These are phyloP conservation scores for Mus spretus DNA, from an alignment of 2,797 vertebrate genomes.

Conservation along the genomic window DNA sequence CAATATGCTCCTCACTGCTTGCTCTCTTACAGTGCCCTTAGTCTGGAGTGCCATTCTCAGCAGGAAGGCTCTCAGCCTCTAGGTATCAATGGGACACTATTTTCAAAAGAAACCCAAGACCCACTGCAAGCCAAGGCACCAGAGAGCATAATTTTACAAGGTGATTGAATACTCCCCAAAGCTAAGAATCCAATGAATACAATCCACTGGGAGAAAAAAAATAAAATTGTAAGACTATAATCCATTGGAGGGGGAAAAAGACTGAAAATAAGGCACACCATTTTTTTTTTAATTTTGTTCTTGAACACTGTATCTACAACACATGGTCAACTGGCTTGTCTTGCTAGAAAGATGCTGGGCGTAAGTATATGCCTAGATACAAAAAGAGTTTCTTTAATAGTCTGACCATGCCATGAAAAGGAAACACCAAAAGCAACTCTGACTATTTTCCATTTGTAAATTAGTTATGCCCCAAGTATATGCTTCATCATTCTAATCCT, in stretches of 20 bases:
- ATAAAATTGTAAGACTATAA: not conserved
- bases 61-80: not conserved
- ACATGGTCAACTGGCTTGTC: not conserved
- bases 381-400: not conserved
- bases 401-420: not conserved
- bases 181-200: not conserved
- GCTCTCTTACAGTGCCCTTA: not conserved
- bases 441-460: not conserved
- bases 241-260: not conserved
- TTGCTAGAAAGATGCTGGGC: not conserved
- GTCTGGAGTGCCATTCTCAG: not conserved
- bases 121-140: not conserved
- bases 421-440: not conserved
- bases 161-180: conserved; percentile 39
- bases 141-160: not conserved
- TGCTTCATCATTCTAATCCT: conserved; percentile 14
- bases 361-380: not conserved
- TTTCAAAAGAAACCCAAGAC: not conserved
- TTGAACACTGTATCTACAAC: not conserved
- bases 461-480: not conserved
- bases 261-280: not conserved
- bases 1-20: fast-evolving
- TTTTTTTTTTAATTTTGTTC: not conserved
- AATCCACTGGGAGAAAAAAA: not conserved
- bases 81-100: not conserved